Evolutionary conservation across 2,888 invertebrate species (phyloP), one percentile per base, ranked within the genome.

Genomic region (Drosophila neotestacea): DNA sequence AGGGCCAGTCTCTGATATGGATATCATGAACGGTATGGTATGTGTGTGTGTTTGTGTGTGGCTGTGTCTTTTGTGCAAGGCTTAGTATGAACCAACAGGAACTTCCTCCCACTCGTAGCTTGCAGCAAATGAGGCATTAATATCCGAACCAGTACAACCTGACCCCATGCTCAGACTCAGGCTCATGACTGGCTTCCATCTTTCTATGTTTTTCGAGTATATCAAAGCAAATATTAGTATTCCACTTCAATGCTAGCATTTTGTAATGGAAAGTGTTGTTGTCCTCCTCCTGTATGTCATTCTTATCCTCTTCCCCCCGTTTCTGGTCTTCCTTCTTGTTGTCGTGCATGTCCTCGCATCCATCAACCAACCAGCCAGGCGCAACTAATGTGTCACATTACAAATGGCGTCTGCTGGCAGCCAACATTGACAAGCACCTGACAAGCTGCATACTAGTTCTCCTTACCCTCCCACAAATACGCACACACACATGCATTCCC

Each of bases 81-180:
- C 77, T 81, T 87, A 72, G 75, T 65, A 65, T 74, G 72, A 71
- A 79, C 55, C 48, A 69, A 58, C 52, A 50, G 60, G 6, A 61
- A 54, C 76, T 48, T 42, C 44, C 58, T 48, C 46, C 44, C 58
- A 46, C 47, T 56, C 39, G 51, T 52, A 36, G 58, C 70, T 68
- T 73, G 72, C 84, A 86, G 68, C 84, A 90, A 90, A 90, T 89
- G 88, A 90, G 89, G 90, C 90, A 90, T 90, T 90, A 90, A 90
- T 90, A 90, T 87, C 46, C 11, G 30, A 54, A 7, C 22, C 22
- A 22, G 22, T 22, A 27, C 11, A 16, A 54, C 41, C 77, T 78
- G 64, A 69, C 61, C 44, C 71, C 69, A 67, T 71, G 47, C 77
- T 54, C 60, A 36, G 52, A 32, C 76, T 55, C 42, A 32, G 41